Base-by-base conservation (phyloP, 2,113 vertebrate species). In the Eulemur macaco region DNA sequence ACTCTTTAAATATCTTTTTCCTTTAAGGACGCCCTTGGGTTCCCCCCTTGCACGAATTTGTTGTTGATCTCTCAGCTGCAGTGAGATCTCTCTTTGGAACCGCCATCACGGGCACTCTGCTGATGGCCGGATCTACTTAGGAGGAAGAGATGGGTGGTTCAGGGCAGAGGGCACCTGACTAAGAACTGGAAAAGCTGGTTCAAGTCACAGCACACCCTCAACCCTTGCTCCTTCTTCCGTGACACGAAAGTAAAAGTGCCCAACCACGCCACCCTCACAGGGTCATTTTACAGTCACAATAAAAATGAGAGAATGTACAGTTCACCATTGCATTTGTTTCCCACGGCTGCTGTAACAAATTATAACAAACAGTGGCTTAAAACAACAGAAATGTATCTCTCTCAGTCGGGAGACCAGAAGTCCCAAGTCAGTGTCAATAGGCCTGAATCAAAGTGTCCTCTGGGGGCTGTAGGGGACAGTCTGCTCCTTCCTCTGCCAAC, bases 71-170 rank as follows among this genome's bases (percentile, higher is more conserved):
- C 45, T 64, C 34, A 17, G 47, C n/a, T 31, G 13, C 39, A 29
- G 11, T 8, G 34, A 39, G 42, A 2, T 29, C 47, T 31, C 60
- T 27, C 42, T 34, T 81, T 54, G 20, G 60, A 88, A 23, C 42
- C 15, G 27, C 25, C 39, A 37, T 27, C 14, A 27, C 0, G 5
- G 68, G 21, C 6, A 37, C 27, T n/a, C 7, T 10, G n/a, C 64
- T n/a, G 17, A n/a, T 29, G 3, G 23, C 12, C 14, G 2, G 11
- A n/a, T 64, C 17, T 4, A 2, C 1, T 13, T 66, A 50, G 0
- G 5, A 56, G 31, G 4, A 60, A 29, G 34, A 71, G 73, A 10
- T 45, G 17, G 27, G 7, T 29, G 1, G 17, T 17, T 0, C 4
- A 18, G 71, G 31, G 37, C 77, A 39, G 25, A 15, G 5, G 17